Conservation (phyloP, 2,113 vertebrate genomes). For the Periophthalmus modestus region DNA sequence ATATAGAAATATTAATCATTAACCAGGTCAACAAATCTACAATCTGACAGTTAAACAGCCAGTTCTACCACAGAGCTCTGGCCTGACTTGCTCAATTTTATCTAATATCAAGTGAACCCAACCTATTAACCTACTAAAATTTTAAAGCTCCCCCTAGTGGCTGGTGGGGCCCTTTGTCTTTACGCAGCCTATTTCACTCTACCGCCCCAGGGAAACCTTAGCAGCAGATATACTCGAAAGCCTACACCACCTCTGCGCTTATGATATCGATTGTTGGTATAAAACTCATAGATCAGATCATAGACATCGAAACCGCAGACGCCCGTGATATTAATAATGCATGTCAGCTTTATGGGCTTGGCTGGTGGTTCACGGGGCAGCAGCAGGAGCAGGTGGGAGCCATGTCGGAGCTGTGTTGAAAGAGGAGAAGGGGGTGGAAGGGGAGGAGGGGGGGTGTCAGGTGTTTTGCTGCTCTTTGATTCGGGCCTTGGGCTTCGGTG, state of each 20-base stretch:
- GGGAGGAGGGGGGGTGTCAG: no score
- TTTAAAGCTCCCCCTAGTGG: not conserved
- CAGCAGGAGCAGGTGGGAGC: not conserved
- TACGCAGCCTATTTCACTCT: not conserved
- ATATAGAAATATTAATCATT: no score
- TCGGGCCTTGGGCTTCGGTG: not conserved
- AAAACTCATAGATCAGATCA: slow-evolving; percentile 31
- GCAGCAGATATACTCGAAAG: slow-evolving; percentile 31
- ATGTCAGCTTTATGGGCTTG: slow-evolving; percentile 6
- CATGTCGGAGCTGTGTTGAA: not conserved
- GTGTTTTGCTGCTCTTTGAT: not conserved
- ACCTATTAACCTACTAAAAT: no score
- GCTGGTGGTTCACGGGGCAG: not conserved
- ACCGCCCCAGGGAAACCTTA: not conserved
- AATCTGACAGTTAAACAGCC: no score
- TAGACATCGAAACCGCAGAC: slow-evolving; percentile 22
- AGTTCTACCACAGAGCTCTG: no score
- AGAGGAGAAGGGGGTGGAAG: no score
- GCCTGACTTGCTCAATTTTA: no score
- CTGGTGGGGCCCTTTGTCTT: not conserved
- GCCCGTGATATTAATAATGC: slow-evolving; percentile 30
- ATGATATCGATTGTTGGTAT: slow-evolving; percentile 27
- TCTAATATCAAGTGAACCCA: no score
- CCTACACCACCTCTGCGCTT: slow-evolving; percentile 22
- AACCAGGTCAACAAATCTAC: no score